Conservation (phyloP, 2,888 invertebrate genomes). For the Limnephilus auricula region DNA sequence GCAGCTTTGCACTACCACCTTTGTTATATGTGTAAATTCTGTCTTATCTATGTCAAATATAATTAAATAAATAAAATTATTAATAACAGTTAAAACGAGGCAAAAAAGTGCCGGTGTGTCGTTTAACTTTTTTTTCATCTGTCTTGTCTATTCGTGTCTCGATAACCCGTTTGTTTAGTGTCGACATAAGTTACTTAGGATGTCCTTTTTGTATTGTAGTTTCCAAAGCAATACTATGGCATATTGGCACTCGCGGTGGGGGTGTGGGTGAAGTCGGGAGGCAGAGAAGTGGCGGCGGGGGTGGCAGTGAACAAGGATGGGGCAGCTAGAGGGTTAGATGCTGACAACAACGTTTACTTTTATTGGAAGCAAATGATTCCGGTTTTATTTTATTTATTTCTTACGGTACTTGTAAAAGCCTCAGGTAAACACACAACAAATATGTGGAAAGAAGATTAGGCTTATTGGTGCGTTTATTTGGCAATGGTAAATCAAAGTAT, state of each 20-base stretch:
- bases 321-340: not conserved
- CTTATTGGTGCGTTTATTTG: not conserved
- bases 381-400: conserved; percentile 48
- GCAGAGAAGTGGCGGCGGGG: not conserved
- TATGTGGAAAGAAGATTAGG: not conserved
- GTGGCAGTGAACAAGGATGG: not conserved
- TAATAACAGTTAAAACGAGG: not conserved
- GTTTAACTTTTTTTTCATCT: not conserved
- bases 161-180: conserved; percentile 46
- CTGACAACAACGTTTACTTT: conserved; percentile 54
- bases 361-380: conserved; percentile 53
- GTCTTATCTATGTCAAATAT: no score
- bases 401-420: conserved; percentile 24
- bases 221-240: not conserved
- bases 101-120: not conserved
- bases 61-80: no score
- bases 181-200: conserved; percentile 48
- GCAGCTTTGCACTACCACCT: no score
- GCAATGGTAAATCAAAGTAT: not conserved
- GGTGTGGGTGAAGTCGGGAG: not conserved
- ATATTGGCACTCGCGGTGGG: not conserved
- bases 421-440: conserved; percentile 30
- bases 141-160: conserved; percentile 50
- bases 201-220: conserved; percentile 25
- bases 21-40: no score